Conservation (phyloP, 2,113 vertebrate species). For the Cisticola juncidis region DNA sequence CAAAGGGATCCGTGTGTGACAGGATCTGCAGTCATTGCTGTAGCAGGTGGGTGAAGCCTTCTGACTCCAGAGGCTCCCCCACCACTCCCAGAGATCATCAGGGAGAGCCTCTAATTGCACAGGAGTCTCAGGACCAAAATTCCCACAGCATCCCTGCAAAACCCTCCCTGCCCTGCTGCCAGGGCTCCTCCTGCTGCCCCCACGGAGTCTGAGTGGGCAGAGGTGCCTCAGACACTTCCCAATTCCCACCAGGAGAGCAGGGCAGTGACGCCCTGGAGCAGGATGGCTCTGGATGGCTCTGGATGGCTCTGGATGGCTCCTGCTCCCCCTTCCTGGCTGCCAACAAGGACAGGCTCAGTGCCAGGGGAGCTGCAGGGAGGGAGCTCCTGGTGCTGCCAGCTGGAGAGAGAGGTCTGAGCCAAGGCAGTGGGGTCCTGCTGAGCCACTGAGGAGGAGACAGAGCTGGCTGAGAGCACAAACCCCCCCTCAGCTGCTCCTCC, state of each 20-base stretch:
- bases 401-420: neutral
- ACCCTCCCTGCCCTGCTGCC: neutral
- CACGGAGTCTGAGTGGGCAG: too few relatives aligned
- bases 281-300: neutral
- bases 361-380: neutral
- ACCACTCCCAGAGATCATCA: too few relatives aligned
- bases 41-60: too few relatives aligned
- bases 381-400: neutral
- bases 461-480: neutral
- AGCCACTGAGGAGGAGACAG: neutral
- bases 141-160: too few relatives aligned
- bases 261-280: fast-evolving
- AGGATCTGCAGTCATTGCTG: too few relatives aligned
- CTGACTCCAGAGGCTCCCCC: too few relatives aligned
- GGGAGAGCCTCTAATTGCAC: too few relatives aligned
- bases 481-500: neutral
- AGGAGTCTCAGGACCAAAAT: too few relatives aligned
- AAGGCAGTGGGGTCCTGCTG: neutral
- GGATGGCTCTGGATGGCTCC: neutral
- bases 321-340: neutral
- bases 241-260: neutral
- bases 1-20: too few relatives aligned
- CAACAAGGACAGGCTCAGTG: neutral
- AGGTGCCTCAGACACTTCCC: too few relatives aligned
- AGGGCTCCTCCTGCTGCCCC: neutral